A percentile compares a stretch with the other conserved stretches of the same genome.
Evolutionary conservation across 1,140 invertebrate genomes (phyloP).

Genomic region (Lordiphosa mommai): DNA sequence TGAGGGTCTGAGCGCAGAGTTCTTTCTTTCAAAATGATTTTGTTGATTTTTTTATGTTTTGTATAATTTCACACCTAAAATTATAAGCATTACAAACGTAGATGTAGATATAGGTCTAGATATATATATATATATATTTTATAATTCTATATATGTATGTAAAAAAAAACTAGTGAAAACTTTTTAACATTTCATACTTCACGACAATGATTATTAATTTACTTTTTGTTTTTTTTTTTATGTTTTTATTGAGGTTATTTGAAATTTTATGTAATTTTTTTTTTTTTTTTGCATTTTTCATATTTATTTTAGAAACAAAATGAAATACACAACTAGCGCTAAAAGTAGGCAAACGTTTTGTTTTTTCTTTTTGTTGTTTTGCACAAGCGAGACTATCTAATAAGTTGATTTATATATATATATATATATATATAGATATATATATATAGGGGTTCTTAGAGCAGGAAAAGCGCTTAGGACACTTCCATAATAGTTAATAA

Average conservation of each 20-base stretch:
- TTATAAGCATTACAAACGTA: conserved; percentile 2
- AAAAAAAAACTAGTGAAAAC: conserved; percentile 23
- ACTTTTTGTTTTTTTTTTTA: not conserved
- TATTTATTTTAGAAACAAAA: conserved; percentile 68
- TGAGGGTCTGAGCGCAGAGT: conserved; percentile 28
- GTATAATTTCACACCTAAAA: not conserved
- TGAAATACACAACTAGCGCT: conserved; percentile 56
- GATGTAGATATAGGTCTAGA: conserved; percentile 15
- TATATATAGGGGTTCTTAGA: conserved; percentile 12
- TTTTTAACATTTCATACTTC: conserved; percentile 55
- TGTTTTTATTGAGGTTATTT: conserved; percentile 5
- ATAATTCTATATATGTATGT: conserved; percentile 5
- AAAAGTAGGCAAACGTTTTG: conserved; percentile 45
- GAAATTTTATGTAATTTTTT: conserved; percentile 14
- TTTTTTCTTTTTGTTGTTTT: not conserved
- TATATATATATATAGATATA: conserved; percentile 13
- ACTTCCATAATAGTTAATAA: not conserved
- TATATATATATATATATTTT: conserved; percentile 20
- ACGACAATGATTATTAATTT: conserved; percentile 23
- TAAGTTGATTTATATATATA: conserved; percentile 5
- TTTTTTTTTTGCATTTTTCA: conserved; percentile 35
- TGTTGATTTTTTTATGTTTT: conserved; percentile 4
- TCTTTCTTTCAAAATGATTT: conserved; percentile 3
- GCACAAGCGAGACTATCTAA: conserved; percentile 22
- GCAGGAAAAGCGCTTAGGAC: not conserved